Conservation (phyloP, 2,113 vertebrate species). For the Thryonomys swinderianus region DNA sequence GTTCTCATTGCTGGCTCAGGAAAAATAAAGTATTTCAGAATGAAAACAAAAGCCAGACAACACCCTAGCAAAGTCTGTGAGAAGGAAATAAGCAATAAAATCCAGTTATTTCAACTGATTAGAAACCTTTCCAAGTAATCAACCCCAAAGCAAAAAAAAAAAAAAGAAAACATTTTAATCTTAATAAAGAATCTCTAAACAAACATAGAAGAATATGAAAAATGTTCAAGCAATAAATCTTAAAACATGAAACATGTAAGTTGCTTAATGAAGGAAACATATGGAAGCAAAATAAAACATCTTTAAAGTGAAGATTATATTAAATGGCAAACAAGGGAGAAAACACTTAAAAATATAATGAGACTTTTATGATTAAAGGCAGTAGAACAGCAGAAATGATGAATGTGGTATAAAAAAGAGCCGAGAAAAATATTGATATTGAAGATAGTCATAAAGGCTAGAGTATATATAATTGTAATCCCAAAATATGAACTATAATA, state of each 20-base stretch:
- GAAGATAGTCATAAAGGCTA: not conserved
- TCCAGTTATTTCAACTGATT: not conserved
- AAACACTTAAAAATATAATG: not conserved
- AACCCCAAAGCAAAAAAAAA: not conserved
- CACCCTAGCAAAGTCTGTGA: not conserved
- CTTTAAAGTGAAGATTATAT: not conserved
- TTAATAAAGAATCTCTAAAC: conserved; percentile 30
- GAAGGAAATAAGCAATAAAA: conserved; percentile 31
- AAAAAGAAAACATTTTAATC: not conserved
- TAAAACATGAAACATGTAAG: conserved; percentile 16
- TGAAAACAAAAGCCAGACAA: not conserved
- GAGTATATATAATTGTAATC: not conserved
- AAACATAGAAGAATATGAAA: conserved; percentile 7
- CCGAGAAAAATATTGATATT: not conserved
- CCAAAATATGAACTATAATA: not conserved
- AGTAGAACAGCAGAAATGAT: not conserved
- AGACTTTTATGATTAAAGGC: not conserved
- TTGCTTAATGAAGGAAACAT: not conserved
- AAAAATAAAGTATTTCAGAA: conserved; percentile 15
- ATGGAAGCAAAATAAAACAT: not conserved
- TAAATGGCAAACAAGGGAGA: not conserved
- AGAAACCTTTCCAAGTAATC: not conserved
- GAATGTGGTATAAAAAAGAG: not conserved
- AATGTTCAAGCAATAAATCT: conserved; percentile 30
- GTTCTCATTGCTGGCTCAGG: not conserved